Evolutionary conservation across 2,888 invertebrate genomes (phyloP).

Genomic region (Pilophorus perplexus): DNA sequence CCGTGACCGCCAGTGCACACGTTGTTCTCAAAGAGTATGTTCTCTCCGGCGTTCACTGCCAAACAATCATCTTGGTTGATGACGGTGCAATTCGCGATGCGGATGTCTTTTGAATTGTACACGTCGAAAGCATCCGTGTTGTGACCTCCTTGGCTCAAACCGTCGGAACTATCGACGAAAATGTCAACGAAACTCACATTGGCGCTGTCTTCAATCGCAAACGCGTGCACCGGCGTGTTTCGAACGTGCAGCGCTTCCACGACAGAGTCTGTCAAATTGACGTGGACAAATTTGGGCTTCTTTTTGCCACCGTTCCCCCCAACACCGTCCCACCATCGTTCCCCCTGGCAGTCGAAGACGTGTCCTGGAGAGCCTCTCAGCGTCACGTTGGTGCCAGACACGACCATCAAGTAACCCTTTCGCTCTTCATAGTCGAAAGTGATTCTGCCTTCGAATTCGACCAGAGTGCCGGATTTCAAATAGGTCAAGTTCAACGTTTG

Average conservation of each 20-base stretch:
- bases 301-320: conserved; percentile 7
- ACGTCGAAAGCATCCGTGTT: conserved; percentile 22
- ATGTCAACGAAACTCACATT: not conserved
- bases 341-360: conserved; percentile 2
- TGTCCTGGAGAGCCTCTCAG: not conserved
- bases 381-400: not conserved
- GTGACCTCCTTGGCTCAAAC: not conserved
- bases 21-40: conserved; percentile 11
- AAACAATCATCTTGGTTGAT: conserved; percentile 18
- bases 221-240: conserved; percentile 14
- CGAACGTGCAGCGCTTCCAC: not conserved
- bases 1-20: conserved; percentile 13
- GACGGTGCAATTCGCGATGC: not conserved
- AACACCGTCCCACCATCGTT: conserved; percentile 26
- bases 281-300: conserved; percentile 1
- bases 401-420: not conserved
- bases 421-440: conserved; percentile 6
- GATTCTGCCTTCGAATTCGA: conserved; percentile 3
- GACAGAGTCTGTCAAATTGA: not conserved
- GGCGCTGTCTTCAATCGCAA: not conserved
- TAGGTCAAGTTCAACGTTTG: not conserved
- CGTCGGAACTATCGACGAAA: not conserved
- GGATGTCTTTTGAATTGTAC: not conserved
- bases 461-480: not conserved
- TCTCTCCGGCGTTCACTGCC: not conserved